Evolutionary conservation across 1,140 invertebrate species (phyloP).

Genomic region (Potamilus streckersoni): DNA sequence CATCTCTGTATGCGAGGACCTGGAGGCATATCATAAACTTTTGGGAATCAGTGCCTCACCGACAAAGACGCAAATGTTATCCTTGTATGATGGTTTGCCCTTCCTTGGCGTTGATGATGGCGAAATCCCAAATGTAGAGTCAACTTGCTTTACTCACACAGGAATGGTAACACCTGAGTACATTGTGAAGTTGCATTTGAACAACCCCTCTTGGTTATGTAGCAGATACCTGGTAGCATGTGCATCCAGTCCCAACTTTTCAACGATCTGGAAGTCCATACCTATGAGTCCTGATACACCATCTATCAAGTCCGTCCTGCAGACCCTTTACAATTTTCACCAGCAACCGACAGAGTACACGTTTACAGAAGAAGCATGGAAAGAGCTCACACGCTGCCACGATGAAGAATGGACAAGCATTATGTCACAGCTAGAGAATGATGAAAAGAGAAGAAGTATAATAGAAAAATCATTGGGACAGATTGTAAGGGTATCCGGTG

Average conservation of each 20-base stretch:
- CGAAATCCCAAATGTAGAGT: slow-evolving; percentile 15
- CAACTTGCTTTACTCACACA: slow-evolving; percentile 31
- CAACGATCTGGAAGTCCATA: slow-evolving; percentile 6
- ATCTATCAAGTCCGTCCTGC: slow-evolving; percentile 18
- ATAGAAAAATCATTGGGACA: slow-evolving; percentile 44
- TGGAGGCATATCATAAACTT: slow-evolving; percentile 31
- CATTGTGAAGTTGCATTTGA: slow-evolving; percentile 29
- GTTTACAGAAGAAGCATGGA: slow-evolving; percentile 34
- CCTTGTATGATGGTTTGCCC: slow-evolving; percentile 34
- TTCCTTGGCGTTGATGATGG: slow-evolving; percentile 27
- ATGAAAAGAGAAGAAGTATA: slow-evolving; percentile 28
- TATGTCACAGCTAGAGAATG: slow-evolving; percentile 34
- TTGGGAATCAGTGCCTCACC: slow-evolving; percentile 7
- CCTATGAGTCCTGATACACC: slow-evolving; percentile 7
- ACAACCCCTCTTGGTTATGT: slow-evolving; percentile 29
- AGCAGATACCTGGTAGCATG: slow-evolving; percentile 36
- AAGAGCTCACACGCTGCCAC: slow-evolving; percentile 34
- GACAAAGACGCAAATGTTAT: slow-evolving; percentile 8
- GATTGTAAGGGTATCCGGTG: slow-evolving; percentile 35
- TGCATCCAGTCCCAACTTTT: slow-evolving; percentile 18
- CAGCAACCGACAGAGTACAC: slow-evolving; percentile 23
- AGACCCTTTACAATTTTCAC: slow-evolving; percentile 25
- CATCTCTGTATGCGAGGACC: slow-evolving; percentile 28
- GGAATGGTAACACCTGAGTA: slow-evolving; percentile 38
- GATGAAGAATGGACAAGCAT: slow-evolving; percentile 43